Evolutionary conservation across 37 sponge, comb jelly and placozoan genomes (phyloP).

Genomic region (Petrosia ficiformis): DNA sequence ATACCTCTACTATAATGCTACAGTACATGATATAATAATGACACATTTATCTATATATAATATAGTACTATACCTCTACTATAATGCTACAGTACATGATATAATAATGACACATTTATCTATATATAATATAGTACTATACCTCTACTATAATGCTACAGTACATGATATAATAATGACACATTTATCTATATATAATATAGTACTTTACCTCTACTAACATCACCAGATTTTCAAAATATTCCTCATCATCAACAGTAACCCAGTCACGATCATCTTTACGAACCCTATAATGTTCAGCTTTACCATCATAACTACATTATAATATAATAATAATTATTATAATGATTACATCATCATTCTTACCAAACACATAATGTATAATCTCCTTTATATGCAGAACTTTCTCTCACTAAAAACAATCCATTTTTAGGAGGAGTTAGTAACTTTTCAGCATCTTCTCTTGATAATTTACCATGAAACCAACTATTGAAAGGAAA

Average conservation of each 20-base stretch:
- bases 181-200: too few relatives aligned
- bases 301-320: slow-evolving; percentile 72
- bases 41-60: too few relatives aligned
- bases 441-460: slow-evolving; percentile 80
- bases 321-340: not conserved
- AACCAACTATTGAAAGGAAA: slow-evolving; percentile 65
- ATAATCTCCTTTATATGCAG: slow-evolving; percentile 88
- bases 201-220: slow-evolving; percentile 76
- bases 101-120: too few relatives aligned
- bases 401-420: slow-evolving; percentile 87
- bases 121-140: too few relatives aligned
- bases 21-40: too few relatives aligned
- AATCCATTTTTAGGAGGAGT: slow-evolving; percentile 71
- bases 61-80: too few relatives aligned
- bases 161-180: not conserved
- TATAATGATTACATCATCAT: not conserved
- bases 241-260: slow-evolving; percentile 93
- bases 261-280: slow-evolving; percentile 51
- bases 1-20: too few relatives aligned
- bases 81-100: too few relatives aligned
- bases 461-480: slow-evolving; percentile 91
- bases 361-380: slow-evolving; percentile 88
- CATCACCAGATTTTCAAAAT: slow-evolving; percentile 87
- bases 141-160: slow-evolving; percentile 78
- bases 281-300: slow-evolving; percentile 87